A percentile compares a stretch with the other conserved stretches of the same genome.
Conservation (phyloP, 23 tunicate genomes). For the Ciona savignyi region DNA sequence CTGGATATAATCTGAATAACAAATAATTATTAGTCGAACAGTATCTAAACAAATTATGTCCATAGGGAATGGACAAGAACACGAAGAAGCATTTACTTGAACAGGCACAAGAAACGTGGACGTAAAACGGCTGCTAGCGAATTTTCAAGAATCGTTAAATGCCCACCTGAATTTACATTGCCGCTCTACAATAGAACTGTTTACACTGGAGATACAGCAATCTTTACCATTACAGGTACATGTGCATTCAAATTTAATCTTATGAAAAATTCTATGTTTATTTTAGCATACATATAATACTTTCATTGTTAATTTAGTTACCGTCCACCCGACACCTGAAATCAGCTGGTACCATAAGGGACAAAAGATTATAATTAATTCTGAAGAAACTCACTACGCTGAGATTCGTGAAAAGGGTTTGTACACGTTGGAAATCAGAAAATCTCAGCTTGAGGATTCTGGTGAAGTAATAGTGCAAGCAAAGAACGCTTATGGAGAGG, state of each 20-base stretch:
- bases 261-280: too few species aligned
- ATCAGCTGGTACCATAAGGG: conserved; percentile 96
- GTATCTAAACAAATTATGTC: too few species aligned
- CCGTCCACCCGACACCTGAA: conserved; percentile 90
- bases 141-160: conserved; percentile 27
- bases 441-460: conserved; percentile 56
- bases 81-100: conserved; percentile 62
- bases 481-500: conserved; percentile 82
- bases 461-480: conserved; percentile 81
- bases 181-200: conserved; percentile 92
- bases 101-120: conserved; percentile 58
- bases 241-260: not conserved
- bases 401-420: conserved; percentile 74
- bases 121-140: conserved; percentile 45
- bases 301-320: too few species aligned
- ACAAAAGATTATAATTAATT: conserved; percentile 43
- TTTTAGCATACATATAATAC: too few species aligned
- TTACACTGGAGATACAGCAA: conserved; percentile 68
- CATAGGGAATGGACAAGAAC: conserved; percentile 87
- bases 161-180: conserved; percentile 93
- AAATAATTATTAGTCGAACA: too few species aligned
- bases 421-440: conserved; percentile 59
- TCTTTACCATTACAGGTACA: conserved; percentile 76
- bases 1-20: too few species aligned
- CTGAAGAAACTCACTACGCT: conserved; percentile 50